phyloP scores from a whole-genome alignment of 2,888 invertebrate genomes.

The Cryptus armator region DNA sequence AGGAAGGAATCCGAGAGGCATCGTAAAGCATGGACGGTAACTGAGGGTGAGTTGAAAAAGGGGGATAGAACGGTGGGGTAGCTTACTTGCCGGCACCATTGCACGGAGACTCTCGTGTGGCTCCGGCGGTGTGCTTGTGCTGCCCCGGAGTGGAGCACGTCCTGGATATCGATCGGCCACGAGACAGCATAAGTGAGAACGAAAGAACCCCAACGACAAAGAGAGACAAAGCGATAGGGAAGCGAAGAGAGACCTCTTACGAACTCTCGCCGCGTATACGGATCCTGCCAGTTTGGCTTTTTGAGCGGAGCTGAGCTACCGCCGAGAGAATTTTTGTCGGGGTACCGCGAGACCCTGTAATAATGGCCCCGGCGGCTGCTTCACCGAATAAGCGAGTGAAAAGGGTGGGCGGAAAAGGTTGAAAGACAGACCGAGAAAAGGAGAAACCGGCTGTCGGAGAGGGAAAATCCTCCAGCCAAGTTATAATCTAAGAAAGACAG shows the following conservation, averaged over 20 bases:
- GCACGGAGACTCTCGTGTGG: constrained; percentile 23
- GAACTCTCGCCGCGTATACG: constrained; percentile 53
- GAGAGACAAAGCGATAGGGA: constrained; percentile 47
- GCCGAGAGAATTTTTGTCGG: constrained; percentile 42
- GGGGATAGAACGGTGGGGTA: constrained; percentile 38
- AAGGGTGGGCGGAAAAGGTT: constrained; percentile 3
- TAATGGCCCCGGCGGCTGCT: constrained; percentile 44
- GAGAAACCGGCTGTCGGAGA: constrained; percentile 13
- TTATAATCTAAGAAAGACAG: constrained; percentile 18
- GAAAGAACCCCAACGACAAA: constrained; percentile 48
- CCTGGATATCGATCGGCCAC: constrained; percentile 62
- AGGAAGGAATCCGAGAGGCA: constrained; percentile 65
- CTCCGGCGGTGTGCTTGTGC: constrained; percentile 5
- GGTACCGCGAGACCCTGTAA: constrained; percentile 39
- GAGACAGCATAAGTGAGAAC: constrained; percentile 57
- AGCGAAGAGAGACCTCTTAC: constrained; percentile 49
- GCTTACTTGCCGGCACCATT: constrained; percentile 54
- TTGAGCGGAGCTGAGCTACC: constrained; percentile 51
- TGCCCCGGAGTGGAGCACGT: constrained; percentile 49
- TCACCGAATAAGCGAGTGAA: constrained; percentile 42
- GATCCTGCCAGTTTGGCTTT: constrained; percentile 53
- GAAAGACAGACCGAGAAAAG: constrained; percentile 18
- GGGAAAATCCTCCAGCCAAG: constrained; percentile 20
- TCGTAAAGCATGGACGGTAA: constrained; percentile 59
- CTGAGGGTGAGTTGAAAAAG: constrained; percentile 57